Evolutionary conservation across 2,888 invertebrate genomes (phyloP).

Genomic region (Eudemis profundana): DNA sequence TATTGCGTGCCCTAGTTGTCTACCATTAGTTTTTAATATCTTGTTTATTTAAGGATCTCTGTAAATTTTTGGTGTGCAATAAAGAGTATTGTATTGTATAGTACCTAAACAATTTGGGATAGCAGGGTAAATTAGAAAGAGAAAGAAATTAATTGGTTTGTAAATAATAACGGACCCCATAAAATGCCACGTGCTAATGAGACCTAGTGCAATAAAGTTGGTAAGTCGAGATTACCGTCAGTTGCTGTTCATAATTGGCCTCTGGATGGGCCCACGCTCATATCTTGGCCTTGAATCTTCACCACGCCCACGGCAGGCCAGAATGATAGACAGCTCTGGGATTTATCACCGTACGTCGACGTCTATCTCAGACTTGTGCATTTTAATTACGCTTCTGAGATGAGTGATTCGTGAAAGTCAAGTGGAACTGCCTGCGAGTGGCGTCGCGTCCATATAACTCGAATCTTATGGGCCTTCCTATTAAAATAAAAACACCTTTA

Average conservation of each 20-base stretch:
- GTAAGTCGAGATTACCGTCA: constrained; percentile 23
- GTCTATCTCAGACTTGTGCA: constrained; percentile 11
- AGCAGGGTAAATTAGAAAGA: background rate
- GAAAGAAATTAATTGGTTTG: background rate
- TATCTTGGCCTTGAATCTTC: constrained; percentile 39
- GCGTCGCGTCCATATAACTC: too few relatives aligned
- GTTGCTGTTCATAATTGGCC: constrained; percentile 40
- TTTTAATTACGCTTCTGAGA: constrained; percentile 24
- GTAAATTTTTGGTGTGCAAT: too few relatives aligned
- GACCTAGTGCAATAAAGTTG: constrained; percentile 9
- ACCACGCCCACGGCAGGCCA: constrained; percentile 29
- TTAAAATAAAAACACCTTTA: too few relatives aligned
- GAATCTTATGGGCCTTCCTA: too few relatives aligned
- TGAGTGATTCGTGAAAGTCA: constrained; percentile 23
- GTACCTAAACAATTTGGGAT: too few relatives aligned
- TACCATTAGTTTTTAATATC: too few relatives aligned
- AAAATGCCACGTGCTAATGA: background rate
- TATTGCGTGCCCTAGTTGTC: too few relatives aligned
- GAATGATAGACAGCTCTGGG: constrained; percentile 31
- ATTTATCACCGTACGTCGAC: constrained; percentile 17
- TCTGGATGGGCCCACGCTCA: constrained; percentile 41
- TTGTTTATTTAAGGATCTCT: too few relatives aligned
- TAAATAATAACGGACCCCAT: background rate
- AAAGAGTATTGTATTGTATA: too few relatives aligned
- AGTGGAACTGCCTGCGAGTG: background rate